These are phyloP conservation scores for Meriones psammophilus DNA, from an alignment of 2,797 vertebrate species.

Conservation along the genomic window DNA sequence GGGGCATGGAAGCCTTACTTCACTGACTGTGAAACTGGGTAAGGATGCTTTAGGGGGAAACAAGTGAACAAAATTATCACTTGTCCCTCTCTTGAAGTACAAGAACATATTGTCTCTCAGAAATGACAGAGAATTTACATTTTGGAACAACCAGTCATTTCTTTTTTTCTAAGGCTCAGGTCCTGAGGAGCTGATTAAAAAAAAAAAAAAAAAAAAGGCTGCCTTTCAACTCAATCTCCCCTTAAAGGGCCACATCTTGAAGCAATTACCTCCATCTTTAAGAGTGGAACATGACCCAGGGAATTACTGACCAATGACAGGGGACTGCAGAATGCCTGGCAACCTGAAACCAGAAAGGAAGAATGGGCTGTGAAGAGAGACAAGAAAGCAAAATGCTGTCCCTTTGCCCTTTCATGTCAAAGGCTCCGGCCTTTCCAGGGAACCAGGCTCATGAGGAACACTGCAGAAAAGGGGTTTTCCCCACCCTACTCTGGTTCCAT, in stretches of 20 bases:
- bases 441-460: not conserved
- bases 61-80: constrained; percentile 6
- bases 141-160: constrained; percentile 59
- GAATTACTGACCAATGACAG: constrained; percentile 87
- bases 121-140: constrained; percentile 56
- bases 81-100: constrained; percentile 23
- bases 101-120: constrained; percentile 33
- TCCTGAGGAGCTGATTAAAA: constrained; percentile 81
- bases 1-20: not conserved
- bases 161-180: constrained; percentile 66
- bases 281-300: constrained; percentile 86
- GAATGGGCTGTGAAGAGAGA: constrained; percentile 79
- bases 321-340: constrained; percentile 80
- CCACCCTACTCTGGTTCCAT: not conserved
- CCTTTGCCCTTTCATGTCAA: constrained; percentile 84
- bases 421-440: constrained; percentile 25
- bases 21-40: not conserved
- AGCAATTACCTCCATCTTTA: constrained; percentile 88
- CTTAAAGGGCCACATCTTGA: constrained; percentile 86
- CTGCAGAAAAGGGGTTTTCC: not conserved
- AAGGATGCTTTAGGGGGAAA: constrained; percentile 30
- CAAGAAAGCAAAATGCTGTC: constrained; percentile 85
- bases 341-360: constrained; percentile 86
- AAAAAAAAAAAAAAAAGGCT: constrained; percentile 60
- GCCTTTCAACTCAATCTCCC: constrained; percentile 83